Percentiles rank a stretch among this genome's conserved stretches.
Evolutionary conservation across 1,140 invertebrate genomes (phyloP).

Genomic region (Rhopalosiphum padi): DNA sequence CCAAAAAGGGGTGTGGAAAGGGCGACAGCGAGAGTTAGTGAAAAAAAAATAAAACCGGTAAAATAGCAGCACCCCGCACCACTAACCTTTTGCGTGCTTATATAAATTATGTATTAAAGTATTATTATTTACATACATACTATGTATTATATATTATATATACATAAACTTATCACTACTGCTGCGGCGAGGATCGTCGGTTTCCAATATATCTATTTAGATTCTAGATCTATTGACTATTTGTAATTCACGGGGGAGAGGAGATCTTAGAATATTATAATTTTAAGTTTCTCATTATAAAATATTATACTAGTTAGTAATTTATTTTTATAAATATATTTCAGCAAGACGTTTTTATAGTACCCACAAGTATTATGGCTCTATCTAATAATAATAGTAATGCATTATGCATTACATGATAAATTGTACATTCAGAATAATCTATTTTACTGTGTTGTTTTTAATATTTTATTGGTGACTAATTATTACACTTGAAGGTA

Average conservation of each 20-base stretch:
- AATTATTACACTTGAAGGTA: no score
- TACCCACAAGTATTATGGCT: no score
- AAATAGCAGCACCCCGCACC: not conserved
- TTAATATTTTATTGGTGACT: not conserved
- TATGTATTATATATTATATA: not conserved
- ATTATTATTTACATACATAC: not conserved
- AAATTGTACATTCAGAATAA: not conserved
- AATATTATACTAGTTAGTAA: not conserved
- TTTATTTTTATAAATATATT: not conserved
- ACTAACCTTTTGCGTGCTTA: not conserved
- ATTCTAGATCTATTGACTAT: not conserved
- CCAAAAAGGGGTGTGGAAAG: slow-evolving; percentile 41
- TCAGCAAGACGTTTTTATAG: not conserved
- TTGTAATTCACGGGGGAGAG: not conserved
- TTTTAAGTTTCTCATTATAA: not conserved
- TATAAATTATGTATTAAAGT: not conserved
- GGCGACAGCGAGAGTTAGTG: not conserved
- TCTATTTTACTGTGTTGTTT: not conserved
- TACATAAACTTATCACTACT: not conserved
- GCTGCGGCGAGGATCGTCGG: no score
- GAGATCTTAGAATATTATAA: not conserved
- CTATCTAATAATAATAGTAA: not conserved
- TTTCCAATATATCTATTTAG: not conserved
- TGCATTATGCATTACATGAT: not conserved
- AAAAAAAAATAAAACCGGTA: slow-evolving; percentile 17